Percentiles rank a stretch among this genome's conserved stretches.
Conservation (phyloP, 1,140 invertebrate species). For the silkworm (Bombyx mori) region DNA sequence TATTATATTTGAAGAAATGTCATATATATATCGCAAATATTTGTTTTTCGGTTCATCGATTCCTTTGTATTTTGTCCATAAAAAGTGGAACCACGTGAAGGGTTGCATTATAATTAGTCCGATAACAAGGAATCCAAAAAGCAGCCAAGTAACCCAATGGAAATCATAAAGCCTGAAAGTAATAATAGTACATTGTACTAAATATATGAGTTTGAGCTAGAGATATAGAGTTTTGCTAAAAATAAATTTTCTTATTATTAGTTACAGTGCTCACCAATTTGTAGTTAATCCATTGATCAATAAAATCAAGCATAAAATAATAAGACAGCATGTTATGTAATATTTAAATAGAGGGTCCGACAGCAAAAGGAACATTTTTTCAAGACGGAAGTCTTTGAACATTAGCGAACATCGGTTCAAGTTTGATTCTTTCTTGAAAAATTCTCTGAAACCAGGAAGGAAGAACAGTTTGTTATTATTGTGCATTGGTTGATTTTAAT, state of each 20-base stretch:
- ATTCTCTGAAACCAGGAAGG: constrained; percentile 41
- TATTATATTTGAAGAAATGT: constrained; percentile 71
- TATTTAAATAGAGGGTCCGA: constrained; percentile 88
- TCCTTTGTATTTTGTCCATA: constrained; percentile 73
- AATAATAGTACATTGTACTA: constrained; percentile 13
- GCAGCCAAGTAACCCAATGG: constrained; percentile 65
- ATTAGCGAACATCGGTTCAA: constrained; percentile 59
- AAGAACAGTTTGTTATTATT: background rate
- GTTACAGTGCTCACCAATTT: constrained; percentile 34
- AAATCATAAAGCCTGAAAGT: constrained; percentile 59
- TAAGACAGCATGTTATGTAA: constrained; percentile 77
- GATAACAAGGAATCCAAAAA: constrained; percentile 60
- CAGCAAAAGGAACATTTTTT: constrained; percentile 78
- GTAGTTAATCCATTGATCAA: constrained; percentile 55
- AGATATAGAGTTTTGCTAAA: background rate
- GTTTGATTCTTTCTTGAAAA: constrained; percentile 52
- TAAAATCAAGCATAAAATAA: constrained; percentile 73
- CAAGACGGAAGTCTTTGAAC: constrained; percentile 67
- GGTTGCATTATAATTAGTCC: constrained; percentile 72
- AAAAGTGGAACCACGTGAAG: constrained; percentile 76
- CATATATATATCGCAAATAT: constrained; percentile 57
- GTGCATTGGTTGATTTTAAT: background rate
- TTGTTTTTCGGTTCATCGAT: constrained; percentile 54
- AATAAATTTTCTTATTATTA: background rate
- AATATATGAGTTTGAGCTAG: background rate